Evolutionary conservation across 2,888 invertebrate genomes (phyloP), one percentile per base, ranked within the genome.

Genomic region (Chaetogeoica ovagalla): DNA sequence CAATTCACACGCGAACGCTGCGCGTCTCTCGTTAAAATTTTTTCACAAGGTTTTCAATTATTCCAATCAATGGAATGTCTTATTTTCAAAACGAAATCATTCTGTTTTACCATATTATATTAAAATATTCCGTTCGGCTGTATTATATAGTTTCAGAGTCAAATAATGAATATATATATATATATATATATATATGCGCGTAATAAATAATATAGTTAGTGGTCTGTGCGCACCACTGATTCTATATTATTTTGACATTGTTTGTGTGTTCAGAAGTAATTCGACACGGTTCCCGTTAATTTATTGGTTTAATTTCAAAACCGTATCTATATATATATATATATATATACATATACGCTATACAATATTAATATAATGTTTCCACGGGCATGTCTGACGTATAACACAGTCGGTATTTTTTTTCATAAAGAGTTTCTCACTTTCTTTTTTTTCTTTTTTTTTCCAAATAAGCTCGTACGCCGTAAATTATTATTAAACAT

Each of bases 111-210:
- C 23, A 63, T 65, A 65, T 37, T 65, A 55, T 63, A 15, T 63
- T 63, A 74, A 62, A 23, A 30, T 52, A 73, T n/a, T 48, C 30
- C 52, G n/a, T 62, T 52, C 62, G n/a, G 5, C n/a, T n/a, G n/a
- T n/a, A n/a, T n/a, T n/a, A n/a, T 55, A 63, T 65, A 39, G 37
- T 65, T 55, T 65, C n/a, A 55, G 65, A 52, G 55, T 55, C 4
- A 74, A 74, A 74, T 55, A 63, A 73, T 52, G 19, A 73, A 48
- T 62, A n/a, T 43, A n/a, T n/a, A n/a, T n/a, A n/a, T n/a, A n/a
- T n/a, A n/a, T n/a, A n/a, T n/a, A n/a, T n/a, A n/a, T 69, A 19
- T 39, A 39, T 39, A 39, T 39, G 8, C 39, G 39, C 4, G 4
- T 6, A 6, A 39, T 8, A 39, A 6, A 39, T 8, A 39, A 8